Evolutionary conservation across 1,140 invertebrate species (phyloP).

Genomic region (Zaprionus davidi): DNA sequence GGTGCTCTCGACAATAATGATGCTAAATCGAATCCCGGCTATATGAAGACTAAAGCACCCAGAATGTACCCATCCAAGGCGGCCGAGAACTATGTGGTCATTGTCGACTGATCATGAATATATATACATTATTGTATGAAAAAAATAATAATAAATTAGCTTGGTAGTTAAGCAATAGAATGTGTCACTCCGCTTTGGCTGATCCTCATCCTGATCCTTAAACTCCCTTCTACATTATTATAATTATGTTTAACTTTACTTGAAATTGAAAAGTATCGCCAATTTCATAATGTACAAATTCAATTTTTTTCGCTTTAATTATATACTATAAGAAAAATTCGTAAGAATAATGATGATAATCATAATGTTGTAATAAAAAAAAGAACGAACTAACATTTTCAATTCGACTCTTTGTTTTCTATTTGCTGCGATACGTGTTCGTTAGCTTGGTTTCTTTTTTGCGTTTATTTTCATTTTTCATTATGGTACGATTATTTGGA

Average conservation of each 20-base stretch:
- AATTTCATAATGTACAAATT: slow-evolving; percentile 38
- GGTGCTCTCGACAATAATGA: slow-evolving; percentile 84
- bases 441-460: slow-evolving; percentile 33
- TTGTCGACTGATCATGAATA: slow-evolving; percentile 46
- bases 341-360: slow-evolving; percentile 24
- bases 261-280: neutral
- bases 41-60: neutral
- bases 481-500: slow-evolving; percentile 76
- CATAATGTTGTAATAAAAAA: slow-evolving; percentile 15
- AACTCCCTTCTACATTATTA: neutral
- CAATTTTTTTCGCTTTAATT: slow-evolving; percentile 41
- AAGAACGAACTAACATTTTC: slow-evolving; percentile 1
- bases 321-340: slow-evolving; percentile 22
- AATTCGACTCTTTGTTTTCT: slow-evolving; percentile 40
- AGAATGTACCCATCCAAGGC: slow-evolving; percentile 57
- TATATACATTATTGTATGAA: too few species aligned
- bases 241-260: slow-evolving; percentile 5
- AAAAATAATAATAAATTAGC: neutral
- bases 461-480: slow-evolving; percentile 31
- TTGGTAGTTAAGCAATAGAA: neutral
- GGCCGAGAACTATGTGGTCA: slow-evolving; percentile 55
- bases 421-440: slow-evolving; percentile 21
- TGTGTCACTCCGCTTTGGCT: neutral
- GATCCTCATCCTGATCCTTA: neutral
- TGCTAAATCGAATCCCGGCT: slow-evolving; percentile 6